A percentile compares a stretch with the other conserved stretches of the same genome.
phyloP scores from a whole-genome alignment of 2,113 vertebrate species.

The Hemicordylus capensis region DNA sequence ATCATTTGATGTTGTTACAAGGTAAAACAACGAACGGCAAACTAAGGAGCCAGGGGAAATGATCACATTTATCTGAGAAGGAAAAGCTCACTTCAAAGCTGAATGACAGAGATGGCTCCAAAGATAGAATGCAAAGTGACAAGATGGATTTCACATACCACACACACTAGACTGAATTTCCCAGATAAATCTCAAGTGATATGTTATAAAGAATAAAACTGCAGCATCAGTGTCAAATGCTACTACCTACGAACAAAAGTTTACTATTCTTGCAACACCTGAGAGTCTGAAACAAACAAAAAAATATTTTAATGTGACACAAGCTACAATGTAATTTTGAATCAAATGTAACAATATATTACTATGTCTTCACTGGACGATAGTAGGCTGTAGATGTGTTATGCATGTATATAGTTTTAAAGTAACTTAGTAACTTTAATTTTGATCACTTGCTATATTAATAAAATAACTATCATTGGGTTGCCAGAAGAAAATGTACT shows the following conservation, averaged over 20 bases:
- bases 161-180: neutral
- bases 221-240: conserved; percentile 10
- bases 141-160: rapidly evolving
- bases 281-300: neutral
- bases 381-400: neutral
- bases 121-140: neutral
- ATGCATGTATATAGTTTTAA: neutral
- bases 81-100: conserved; percentile 30
- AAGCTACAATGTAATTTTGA: neutral
- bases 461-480: neutral
- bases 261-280: too few relatives aligned
- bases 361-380: neutral
- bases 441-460: neutral
- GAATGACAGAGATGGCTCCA: conserved; percentile 30
- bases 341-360: neutral
- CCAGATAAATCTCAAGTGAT: conserved; percentile 4
- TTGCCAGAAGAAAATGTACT: neutral
- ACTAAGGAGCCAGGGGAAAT: conserved; percentile 14
- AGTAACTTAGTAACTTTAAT: neutral
- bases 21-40: conserved; percentile 25
- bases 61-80: conserved; percentile 32
- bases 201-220: neutral
- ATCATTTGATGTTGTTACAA: conserved; percentile 41
- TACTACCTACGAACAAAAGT: neutral
- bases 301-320: neutral